Base-by-base conservation (phyloP, 1,140 invertebrate genomes). In the Berghia stephanieae region DNA sequence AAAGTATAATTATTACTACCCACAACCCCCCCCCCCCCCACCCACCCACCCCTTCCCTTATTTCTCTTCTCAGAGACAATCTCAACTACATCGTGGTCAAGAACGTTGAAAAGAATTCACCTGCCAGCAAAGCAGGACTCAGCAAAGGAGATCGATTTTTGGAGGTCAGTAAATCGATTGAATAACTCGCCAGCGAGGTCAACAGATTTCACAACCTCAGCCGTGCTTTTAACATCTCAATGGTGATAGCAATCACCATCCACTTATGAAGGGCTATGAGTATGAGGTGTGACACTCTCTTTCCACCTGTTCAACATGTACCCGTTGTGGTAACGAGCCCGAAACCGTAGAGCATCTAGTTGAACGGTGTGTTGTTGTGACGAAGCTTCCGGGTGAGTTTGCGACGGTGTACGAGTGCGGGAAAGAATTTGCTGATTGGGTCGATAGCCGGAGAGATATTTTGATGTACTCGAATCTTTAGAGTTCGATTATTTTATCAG, bases 41-140 rank as follows among this genome's bases (percentile, higher is more conserved):
- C n/a, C n/a, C n/a, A n/a, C n/a, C n/a, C n/a, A n/a, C n/a, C n/a
- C n/a, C n/a, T n/a, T n/a, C n/a, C n/a, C n/a, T n/a, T n/a, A n/a
- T n/a, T n/a, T n/a, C n/a, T n/a, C n/a, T n/a, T n/a, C n/a, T n/a
- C n/a, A n/a, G n/a, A n/a, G n/a, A n/a, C n/a, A n/a, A n/a, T n/a
- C n/a, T n/a, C 18, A 79, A 78, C 16, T 78, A 81, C 24, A 63
- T 83, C 31, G 46, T 81, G 34, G 80, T 84, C 5, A 82, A 81
- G 66, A 74, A 55, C 38, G 81, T 84, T 38, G 80, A 82, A 36
- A 49, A 63, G 5, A 72, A 84, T 21, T 84, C 83, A 10, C 74
- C 83, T 5, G 80, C 83, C 31, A 49, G 78, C 68, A 82, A 81
- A 31, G 83, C 83, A 8, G 83, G 83, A 6, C 66, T 84, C 40